phyloP scores from a whole-genome alignment of 2,797 vertebrate genomes.

The Alexandromys oeconomus region DNA sequence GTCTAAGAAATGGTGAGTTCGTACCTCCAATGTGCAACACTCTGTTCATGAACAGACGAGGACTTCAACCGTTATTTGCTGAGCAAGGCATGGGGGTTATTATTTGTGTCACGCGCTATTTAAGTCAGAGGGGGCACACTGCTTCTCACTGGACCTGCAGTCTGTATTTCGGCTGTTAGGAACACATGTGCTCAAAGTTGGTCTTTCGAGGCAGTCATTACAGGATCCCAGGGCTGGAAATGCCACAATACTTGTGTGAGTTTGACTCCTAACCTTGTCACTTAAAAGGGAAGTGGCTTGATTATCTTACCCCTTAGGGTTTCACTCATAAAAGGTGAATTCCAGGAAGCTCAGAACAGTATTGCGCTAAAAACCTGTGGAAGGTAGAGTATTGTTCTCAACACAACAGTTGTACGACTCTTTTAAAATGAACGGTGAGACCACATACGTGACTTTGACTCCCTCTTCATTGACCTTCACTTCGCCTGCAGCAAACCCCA shows the following conservation, averaged over 20 bases:
- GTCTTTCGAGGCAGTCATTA: not conserved
- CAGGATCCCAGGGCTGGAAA: not conserved
- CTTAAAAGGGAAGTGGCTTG: not conserved
- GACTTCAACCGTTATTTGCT: not conserved
- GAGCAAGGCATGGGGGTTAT: not conserved
- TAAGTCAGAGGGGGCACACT: not conserved
- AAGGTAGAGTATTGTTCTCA: not conserved
- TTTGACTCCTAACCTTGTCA: conserved; percentile 14
- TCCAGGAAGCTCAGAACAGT: not conserved
- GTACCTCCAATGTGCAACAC: not conserved
- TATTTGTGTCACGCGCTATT: not conserved
- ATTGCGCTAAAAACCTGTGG: not conserved
- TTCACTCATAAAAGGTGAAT: not conserved
- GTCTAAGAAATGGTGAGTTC: not conserved
- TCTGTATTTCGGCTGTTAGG: not conserved
- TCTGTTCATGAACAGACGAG: not conserved
- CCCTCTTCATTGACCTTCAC: not conserved
- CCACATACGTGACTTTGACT: not conserved
- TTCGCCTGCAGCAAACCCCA: not conserved
- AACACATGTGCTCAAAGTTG: not conserved
- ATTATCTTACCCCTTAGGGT: not conserved
- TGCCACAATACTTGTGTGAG: not conserved
- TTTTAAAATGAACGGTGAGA: not conserved
- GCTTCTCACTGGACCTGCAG: not conserved
- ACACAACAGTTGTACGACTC: not conserved